Conservation (phyloP, 1,140 invertebrate species). For the Drosophila virilis region DNA sequence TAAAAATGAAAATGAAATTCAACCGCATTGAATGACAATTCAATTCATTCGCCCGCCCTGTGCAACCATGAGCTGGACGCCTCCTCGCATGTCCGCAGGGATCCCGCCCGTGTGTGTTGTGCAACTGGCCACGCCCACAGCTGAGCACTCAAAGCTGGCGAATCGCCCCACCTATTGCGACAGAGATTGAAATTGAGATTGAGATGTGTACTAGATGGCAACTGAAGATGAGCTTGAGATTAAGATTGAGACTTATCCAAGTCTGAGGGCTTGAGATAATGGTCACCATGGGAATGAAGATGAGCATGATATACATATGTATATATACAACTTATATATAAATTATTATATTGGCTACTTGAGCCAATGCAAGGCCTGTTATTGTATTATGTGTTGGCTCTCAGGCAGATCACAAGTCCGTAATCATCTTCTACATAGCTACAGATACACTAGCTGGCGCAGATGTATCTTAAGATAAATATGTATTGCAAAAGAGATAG, state of each 20-base stretch:
- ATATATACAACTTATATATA: conserved; percentile 3
- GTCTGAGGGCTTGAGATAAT: conserved; percentile 6
- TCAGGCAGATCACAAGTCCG: conserved; percentile 12
- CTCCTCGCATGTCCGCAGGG: not conserved
- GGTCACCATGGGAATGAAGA: conserved; percentile 9
- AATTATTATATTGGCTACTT: conserved; percentile 36
- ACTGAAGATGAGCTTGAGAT: conserved; percentile 18
- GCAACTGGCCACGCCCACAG: conserved; percentile 19
- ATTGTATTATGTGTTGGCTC: conserved; percentile 23
- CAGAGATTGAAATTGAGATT: conserved; percentile 20
- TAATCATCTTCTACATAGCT: conserved; percentile 3
- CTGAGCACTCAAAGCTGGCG: conserved; percentile 2
- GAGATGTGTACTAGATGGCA: conserved; percentile 1
- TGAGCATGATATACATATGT: conserved; percentile 5
- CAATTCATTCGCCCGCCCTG: conserved; percentile 19
- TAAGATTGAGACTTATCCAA: conserved; percentile 8
- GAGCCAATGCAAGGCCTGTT: conserved; percentile 29
- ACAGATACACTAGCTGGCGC: not conserved
- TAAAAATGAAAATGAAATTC: not conserved
- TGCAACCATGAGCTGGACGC: not conserved
- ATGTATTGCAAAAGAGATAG: too few relatives aligned
- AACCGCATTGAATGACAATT: conserved; percentile 35
- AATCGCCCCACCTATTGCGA: not conserved
- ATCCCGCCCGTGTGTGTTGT: not conserved
- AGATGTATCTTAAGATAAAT: too few relatives aligned